Evolutionary conservation across 2,113 vertebrate genomes (phyloP), one percentile per base, ranked within the genome.

Genomic region (Chlamydotis undulata): DNA sequence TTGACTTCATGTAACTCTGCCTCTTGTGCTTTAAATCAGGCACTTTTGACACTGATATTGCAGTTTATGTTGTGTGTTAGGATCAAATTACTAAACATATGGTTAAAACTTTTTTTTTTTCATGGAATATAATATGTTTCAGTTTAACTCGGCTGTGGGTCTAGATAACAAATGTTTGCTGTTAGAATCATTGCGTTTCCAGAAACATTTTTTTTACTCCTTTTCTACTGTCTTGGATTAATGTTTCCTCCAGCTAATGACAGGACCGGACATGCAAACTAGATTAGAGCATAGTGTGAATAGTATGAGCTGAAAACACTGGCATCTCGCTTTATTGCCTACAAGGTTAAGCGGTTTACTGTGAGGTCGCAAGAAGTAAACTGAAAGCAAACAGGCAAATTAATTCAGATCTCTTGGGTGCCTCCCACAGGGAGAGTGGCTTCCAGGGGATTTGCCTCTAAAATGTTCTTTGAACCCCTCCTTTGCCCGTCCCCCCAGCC

Each of bases 11-110:
- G 82, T 86, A 83, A 79, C 60, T 84, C 60, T 90, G 70, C 69
- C 79, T 94, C 85, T 92, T 53, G 13, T 83, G 85, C 94, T 95
- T 95, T 95, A 89, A 93, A 95, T 94, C 91, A 92, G 83, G 41
- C 60, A 63, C 85, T 92, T 89, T 56, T 96, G 94, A 96, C 85
- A 87, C 87, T 83, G 82, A 93, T 93, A 89, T 69, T 95, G 82
- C 93, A 96, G 92, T 95, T 95, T 95, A 93, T 96, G 89, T 94
- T 97, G 89, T 94, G 95, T 55, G 89, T 97, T 94, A 96, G 81
- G 93, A 97, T 97, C 93, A 96, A 95, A 90, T 74, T 79, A 93
- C 92, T 95, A 94, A 96, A 95, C 90, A 96, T 93, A 95, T 93
- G 91, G 83, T 80, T 94, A 88, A 94, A 95, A 89, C 75, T 83